Evolutionary conservation across 2,113 vertebrate genomes (phyloP).

Genomic region (Coptodon bakossiorum): DNA sequence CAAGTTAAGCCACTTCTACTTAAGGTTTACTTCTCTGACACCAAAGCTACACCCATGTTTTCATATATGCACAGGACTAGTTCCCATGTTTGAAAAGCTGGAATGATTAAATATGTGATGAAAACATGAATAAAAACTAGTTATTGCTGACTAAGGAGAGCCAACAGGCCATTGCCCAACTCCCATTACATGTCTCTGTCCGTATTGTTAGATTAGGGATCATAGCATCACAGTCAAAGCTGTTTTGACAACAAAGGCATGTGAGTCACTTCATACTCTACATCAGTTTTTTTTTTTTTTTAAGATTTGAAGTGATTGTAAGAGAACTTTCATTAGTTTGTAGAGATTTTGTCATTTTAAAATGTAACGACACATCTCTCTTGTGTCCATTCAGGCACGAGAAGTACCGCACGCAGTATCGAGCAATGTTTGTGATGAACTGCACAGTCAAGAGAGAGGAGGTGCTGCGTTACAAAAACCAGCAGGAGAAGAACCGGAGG

Average conservation of each 20-base stretch:
- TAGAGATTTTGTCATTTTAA: background rate
- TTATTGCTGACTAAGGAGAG: background rate
- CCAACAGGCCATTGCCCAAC: background rate
- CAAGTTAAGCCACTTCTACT: background rate
- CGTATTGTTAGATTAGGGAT: background rate
- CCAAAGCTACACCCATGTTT: background rate
- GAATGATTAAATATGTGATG: background rate
- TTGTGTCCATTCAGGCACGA: slow-evolving; percentile 78
- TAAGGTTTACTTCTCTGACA: background rate
- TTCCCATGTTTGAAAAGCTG: background rate
- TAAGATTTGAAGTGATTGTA: background rate
- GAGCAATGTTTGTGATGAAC: slow-evolving; percentile 99
- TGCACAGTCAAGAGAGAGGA: slow-evolving; percentile 86
- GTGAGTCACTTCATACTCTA: background rate
- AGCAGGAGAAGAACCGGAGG: slow-evolving; percentile 59
- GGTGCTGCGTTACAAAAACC: slow-evolving; percentile 77
- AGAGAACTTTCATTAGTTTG: background rate
- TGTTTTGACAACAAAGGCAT: background rate
- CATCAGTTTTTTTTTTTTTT: background rate
- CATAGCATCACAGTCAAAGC: background rate
- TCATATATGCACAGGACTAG: background rate
- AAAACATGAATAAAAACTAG: background rate
- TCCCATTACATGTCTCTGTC: background rate
- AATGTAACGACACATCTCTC: background rate
- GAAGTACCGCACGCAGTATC: slow-evolving; percentile 90